phyloP scores from a whole-genome alignment of 2,888 invertebrate species.

The Eudasyphora cyanicolor region DNA sequence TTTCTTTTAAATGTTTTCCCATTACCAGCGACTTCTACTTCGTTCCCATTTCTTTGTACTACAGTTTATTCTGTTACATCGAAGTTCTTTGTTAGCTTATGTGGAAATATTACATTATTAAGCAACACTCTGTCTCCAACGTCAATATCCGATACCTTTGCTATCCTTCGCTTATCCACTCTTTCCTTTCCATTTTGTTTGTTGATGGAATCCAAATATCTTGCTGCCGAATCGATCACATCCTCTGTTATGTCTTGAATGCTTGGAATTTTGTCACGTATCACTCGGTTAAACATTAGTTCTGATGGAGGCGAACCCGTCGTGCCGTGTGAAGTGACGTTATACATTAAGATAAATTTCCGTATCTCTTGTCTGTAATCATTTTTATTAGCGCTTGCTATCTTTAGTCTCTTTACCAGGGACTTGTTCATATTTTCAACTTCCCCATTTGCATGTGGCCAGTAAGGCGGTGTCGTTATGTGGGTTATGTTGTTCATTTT shows the following conservation, averaged over 20 bases:
- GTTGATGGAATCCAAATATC: conserved; percentile 46
- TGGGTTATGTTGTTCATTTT: conserved; percentile 29
- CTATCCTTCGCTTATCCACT: conserved; percentile 21
- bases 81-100: conserved; percentile 48
- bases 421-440: conserved; percentile 39
- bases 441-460: conserved; percentile 34
- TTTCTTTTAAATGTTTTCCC: too few species aligned
- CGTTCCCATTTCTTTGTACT: conserved; percentile 41
- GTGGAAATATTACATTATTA: conserved; percentile 38
- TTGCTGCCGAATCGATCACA: conserved; percentile 43
- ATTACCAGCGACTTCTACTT: too few species aligned
- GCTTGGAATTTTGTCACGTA: conserved; percentile 47
- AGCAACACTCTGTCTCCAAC: conserved; percentile 54
- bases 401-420: conserved; percentile 44
- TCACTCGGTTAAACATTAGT: conserved; percentile 50
- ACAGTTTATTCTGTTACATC: conserved; percentile 38
- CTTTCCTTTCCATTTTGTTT: conserved; percentile 51
- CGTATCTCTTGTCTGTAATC: conserved; percentile 47
- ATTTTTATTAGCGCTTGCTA: conserved; percentile 14
- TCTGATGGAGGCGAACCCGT: conserved; percentile 48
- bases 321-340: conserved; percentile 51
- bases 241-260: too few species aligned
- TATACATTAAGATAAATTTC: conserved; percentile 52
- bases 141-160: conserved; percentile 34
- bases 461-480: conserved; percentile 46